Conservation (phyloP, 2,113 vertebrate species). For the Petrocephalus zakoni region DNA sequence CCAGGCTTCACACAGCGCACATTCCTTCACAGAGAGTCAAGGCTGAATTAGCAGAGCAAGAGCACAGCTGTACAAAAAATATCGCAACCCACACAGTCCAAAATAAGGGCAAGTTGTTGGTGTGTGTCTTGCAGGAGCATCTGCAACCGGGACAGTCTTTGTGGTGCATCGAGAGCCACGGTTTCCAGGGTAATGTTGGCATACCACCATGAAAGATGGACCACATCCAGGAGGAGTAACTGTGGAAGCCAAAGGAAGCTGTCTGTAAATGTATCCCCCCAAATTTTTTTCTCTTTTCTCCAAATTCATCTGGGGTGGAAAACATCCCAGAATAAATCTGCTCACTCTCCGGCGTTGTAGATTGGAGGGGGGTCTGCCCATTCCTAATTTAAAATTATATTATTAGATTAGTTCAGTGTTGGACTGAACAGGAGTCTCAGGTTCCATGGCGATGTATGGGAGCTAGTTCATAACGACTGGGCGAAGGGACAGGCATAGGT, state of each 20-base stretch:
- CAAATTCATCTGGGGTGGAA: not conserved
- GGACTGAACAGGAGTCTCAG: not conserved
- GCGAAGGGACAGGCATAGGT: no score
- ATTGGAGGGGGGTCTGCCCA: not conserved
- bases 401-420: not conserved
- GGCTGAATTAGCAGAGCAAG: no score
- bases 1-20: no score
- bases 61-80: no score
- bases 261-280: not conserved
- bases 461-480: no score
- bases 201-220: not conserved
- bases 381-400: not conserved
- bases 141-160: not conserved
- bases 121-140: not conserved
- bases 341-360: not conserved
- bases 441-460: not conserved
- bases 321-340: not conserved
- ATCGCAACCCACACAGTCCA: no score
- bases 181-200: not conserved
- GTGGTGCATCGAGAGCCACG: not conserved
- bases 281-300: no score
- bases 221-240: not conserved
- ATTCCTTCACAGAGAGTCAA: no score
- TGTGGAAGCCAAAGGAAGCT: not conserved
- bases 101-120: not conserved